Conservation (phyloP, 2,888 invertebrate species). For the Mamestra brassicae region DNA sequence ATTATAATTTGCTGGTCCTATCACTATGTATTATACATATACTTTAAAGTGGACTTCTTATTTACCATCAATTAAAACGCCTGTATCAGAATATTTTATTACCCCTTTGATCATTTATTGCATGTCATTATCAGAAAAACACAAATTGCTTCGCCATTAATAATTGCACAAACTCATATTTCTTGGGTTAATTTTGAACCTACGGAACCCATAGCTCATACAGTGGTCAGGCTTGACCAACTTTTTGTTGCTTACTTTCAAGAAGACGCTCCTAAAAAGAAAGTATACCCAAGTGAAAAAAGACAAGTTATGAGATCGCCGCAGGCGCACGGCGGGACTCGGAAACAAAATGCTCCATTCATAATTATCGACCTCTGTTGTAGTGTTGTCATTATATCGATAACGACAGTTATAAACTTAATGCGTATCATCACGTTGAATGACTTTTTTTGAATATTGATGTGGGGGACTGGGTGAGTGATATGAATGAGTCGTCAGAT, state of each 20-base stretch:
- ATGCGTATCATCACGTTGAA: constrained; percentile 55
- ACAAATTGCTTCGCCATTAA: too few relatives aligned
- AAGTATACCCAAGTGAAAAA: constrained; percentile 79
- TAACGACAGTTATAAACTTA: constrained; percentile 58
- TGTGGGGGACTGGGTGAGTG: constrained; percentile 33
- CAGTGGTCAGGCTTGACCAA: constrained; percentile 40
- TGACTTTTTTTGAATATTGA: constrained; percentile 43
- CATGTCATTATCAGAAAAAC: too few relatives aligned
- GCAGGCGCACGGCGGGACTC: constrained; percentile 76
- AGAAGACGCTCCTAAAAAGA: constrained; percentile 86
- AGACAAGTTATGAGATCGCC: constrained; percentile 80
- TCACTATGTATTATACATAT: too few relatives aligned
- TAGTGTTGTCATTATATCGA: constrained; percentile 81
- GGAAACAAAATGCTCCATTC: constrained; percentile 86
- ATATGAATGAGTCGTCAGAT: constrained; percentile 36
- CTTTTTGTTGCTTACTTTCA: constrained; percentile 80
- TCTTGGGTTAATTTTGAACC: not conserved
- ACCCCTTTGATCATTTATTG: not conserved
- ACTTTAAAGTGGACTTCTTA: not conserved
- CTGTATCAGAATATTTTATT: not conserved
- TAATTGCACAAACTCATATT: too few relatives aligned
- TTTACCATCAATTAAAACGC: not conserved
- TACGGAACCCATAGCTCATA: constrained; percentile 32
- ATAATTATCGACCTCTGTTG: constrained; percentile 84
- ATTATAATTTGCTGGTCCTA: not conserved